These are phyloP conservation scores for Carlito syrichta DNA, from an alignment of 2,113 vertebrate species.

Conservation along the genomic window DNA sequence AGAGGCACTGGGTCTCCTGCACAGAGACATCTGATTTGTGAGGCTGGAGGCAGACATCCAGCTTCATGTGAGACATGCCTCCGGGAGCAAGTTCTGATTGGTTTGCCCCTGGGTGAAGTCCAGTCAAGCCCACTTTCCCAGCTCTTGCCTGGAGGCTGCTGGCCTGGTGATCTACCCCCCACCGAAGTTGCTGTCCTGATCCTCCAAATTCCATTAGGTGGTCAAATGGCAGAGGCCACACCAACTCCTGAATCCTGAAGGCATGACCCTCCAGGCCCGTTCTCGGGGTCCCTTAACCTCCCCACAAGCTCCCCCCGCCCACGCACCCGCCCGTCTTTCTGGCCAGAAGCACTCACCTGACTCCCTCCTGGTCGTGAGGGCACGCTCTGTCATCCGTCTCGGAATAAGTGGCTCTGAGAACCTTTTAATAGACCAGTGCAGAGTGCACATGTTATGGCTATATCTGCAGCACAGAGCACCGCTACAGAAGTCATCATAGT, in stretches of 20 bases:
- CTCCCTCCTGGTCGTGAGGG: background rate
- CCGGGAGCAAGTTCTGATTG: background rate
- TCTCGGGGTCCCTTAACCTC: background rate
- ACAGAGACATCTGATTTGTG: background rate
- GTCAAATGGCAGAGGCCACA: background rate
- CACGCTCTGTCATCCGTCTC: background rate
- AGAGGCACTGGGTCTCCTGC: background rate
- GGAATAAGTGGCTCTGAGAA: background rate
- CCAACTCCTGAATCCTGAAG: background rate
- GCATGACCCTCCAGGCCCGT: too few species aligned
- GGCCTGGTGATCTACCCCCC: background rate
- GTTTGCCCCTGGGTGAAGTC: background rate
- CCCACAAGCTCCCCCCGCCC: background rate
- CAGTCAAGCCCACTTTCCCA: background rate
- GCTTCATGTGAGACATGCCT: background rate
- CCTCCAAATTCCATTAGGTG: background rate
- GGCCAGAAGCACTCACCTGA: background rate
- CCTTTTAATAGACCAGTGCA: constrained; percentile 29
- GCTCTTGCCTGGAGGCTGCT: background rate
- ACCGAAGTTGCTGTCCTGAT: background rate
- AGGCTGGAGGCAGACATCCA: background rate
- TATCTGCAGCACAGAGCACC: background rate
- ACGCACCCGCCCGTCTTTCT: background rate
- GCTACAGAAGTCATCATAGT: background rate
- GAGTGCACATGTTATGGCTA: background rate